Conservation (phyloP, 2,113 vertebrate genomes). For the Panthera uncia region DNA sequence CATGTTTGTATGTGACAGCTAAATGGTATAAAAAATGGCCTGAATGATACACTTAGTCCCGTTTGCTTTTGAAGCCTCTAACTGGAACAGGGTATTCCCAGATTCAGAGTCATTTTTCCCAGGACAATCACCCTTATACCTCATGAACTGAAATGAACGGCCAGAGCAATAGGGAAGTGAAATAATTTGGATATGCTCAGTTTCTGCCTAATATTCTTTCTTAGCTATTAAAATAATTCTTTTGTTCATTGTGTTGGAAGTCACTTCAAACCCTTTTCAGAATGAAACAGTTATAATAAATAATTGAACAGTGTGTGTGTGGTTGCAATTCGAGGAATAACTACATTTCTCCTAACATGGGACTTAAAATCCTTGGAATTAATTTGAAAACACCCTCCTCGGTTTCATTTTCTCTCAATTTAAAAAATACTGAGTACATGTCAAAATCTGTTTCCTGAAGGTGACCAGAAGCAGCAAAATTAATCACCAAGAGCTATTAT, state of each 20-base stretch:
- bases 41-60: background rate
- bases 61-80: background rate
- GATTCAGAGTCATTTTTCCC: background rate
- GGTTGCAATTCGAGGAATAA: background rate
- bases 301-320: background rate
- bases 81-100: background rate
- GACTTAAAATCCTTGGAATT: background rate
- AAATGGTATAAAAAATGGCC: background rate
- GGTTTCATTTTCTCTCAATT: background rate
- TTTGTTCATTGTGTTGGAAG: background rate
- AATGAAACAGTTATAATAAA: background rate
- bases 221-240: background rate
- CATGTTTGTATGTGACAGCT: background rate
- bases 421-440: background rate
- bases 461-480: background rate
- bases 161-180: background rate
- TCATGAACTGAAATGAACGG: background rate
- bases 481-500: conserved; percentile 7
- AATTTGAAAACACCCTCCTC: background rate
- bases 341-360: background rate
- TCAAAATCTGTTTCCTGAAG: conserved; percentile 29
- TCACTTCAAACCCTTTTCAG: background rate
- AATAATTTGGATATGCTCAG: background rate
- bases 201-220: background rate
- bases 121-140: fast-evolving